Percentiles rank a stretch among this genome's conserved stretches.
phyloP scores from a whole-genome alignment of 2,888 invertebrate genomes.

The Azorinus chamasolen region DNA sequence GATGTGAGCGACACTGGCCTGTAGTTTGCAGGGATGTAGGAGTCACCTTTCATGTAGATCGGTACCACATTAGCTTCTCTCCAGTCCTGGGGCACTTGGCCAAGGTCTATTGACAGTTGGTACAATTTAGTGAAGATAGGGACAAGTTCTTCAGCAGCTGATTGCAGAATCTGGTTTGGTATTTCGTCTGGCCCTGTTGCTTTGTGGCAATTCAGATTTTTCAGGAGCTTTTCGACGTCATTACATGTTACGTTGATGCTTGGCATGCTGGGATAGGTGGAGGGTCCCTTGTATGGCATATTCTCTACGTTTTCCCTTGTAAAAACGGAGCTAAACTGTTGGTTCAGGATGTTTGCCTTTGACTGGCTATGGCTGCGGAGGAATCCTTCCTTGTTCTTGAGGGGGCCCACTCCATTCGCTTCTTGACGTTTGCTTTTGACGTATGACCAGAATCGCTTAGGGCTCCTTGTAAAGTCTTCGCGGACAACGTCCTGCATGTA shows the following conservation, averaged over 20 bases:
- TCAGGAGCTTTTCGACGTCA: too few relatives aligned
- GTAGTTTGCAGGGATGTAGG: too few relatives aligned
- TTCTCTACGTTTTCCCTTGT: constrained; percentile 32
- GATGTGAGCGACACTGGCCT: too few relatives aligned
- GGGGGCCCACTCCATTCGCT: constrained; percentile 38
- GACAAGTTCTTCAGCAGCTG: too few relatives aligned
- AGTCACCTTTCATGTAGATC: too few relatives aligned
- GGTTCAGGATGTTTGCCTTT: constrained; percentile 55
- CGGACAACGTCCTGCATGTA: constrained; percentile 31
- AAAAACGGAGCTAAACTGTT: constrained; percentile 50
- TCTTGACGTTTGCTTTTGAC: constrained; percentile 56
- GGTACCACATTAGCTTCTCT: too few relatives aligned
- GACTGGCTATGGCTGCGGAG: constrained; percentile 39
- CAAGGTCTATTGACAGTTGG: too few relatives aligned
- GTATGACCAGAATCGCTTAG: constrained; percentile 51
- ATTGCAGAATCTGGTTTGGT: too few relatives aligned
- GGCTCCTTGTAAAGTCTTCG: constrained; percentile 8
- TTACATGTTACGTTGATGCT: constrained; percentile 27
- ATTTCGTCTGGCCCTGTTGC: constrained; percentile 27
- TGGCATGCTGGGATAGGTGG: constrained; percentile 29
- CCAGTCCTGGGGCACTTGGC: too few relatives aligned
- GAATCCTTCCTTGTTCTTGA: constrained; percentile 50
- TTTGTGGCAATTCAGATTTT: too few relatives aligned
- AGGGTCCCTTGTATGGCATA: constrained; percentile 43
- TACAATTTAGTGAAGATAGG: too few relatives aligned